These are phyloP conservation scores for Nebria brevicollis DNA, from an alignment of 2,888 invertebrate genomes.

Conservation along the genomic window DNA sequence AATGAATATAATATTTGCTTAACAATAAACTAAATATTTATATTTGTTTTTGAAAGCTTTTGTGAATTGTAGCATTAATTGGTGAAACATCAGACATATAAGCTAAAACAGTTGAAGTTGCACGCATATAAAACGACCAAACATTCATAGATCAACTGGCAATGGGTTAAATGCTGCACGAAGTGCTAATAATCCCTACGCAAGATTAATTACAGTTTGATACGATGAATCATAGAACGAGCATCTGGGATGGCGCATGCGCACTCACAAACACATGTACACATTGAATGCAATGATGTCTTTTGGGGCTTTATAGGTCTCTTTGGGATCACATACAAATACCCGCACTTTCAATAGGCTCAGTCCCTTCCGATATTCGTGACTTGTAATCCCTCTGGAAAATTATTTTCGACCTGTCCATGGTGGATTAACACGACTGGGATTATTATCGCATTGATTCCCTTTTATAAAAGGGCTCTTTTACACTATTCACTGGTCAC, in stretches of 20 bases:
- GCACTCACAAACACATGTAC: background rate
- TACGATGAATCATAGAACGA: constrained; percentile 41
- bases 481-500: background rate
- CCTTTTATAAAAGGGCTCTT: background rate
- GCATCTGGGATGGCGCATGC: constrained; percentile 15
- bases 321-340: constrained; percentile 7
- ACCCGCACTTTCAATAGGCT: constrained; percentile 5
- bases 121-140: background rate
- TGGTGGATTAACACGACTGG: constrained; percentile 33
- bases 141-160: background rate
- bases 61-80: too few relatives aligned
- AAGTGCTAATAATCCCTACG: constrained; percentile 17
- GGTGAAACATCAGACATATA: background rate
- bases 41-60: too few relatives aligned
- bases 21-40: too few relatives aligned
- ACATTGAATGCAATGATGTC: background rate
- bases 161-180: background rate
- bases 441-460: constrained; percentile 38
- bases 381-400: constrained; percentile 38
- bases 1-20: too few relatives aligned
- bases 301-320: background rate
- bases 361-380: constrained; percentile 22
- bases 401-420: constrained; percentile 36
- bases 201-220: constrained; percentile 43
- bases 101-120: too few relatives aligned